phyloP scores from a whole-genome alignment of 1,140 invertebrate species.

The Metaphire vulgaris region DNA sequence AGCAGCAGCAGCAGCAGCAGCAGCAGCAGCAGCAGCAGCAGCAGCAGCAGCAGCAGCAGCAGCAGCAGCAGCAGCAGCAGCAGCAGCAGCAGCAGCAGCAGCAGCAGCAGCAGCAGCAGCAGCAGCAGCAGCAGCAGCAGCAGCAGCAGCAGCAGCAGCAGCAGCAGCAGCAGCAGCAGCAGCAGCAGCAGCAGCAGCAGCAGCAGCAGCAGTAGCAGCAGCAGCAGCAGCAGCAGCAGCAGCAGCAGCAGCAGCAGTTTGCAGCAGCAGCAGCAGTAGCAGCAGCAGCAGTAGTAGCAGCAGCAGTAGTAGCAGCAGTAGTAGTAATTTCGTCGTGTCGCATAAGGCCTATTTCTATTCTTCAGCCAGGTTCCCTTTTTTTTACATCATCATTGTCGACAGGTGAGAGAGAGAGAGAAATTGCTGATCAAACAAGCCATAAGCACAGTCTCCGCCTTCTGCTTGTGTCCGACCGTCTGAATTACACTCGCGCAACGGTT shows the following conservation, averaged over 20 bases:
- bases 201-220: conserved; percentile 8
- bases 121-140: conserved; percentile 8
- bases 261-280: conserved; percentile 8
- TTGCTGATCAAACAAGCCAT: no score
- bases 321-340: no score
- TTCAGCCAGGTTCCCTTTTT: no score
- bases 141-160: conserved; percentile 8
- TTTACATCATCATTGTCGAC: no score
- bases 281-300: conserved; percentile 8
- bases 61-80: conserved; percentile 8
- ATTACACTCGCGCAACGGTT: no score
- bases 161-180: conserved; percentile 8
- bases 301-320: conserved; percentile 8
- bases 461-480: no score
- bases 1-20: conserved; percentile 8
- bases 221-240: conserved; percentile 8
- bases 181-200: conserved; percentile 8
- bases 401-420: no score
- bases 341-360: no score
- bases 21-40: conserved; percentile 8
- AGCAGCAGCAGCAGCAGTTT: conserved; percentile 8
- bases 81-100: conserved; percentile 8
- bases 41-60: conserved; percentile 8
- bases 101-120: conserved; percentile 8
- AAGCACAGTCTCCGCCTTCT: no score